Evolutionary conservation across 2,888 invertebrate genomes (phyloP), one percentile per base, ranked within the genome.

Genomic region (Lochmaea capreae): DNA sequence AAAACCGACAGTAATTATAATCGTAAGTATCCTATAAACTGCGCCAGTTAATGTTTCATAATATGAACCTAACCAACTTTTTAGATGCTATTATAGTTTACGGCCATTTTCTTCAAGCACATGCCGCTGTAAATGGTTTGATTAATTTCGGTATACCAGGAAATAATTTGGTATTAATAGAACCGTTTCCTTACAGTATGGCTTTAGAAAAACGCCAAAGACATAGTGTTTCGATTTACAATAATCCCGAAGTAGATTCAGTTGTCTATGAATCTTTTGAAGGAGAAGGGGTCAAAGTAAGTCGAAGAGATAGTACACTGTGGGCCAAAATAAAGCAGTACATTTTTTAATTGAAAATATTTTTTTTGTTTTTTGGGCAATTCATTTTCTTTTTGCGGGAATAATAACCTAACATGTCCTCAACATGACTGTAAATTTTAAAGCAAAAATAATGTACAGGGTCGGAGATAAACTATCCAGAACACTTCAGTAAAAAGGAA

Each of bases 41-140:
- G 18, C 54, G 18, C 18, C 46, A 16, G 26, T 26, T 26, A 26
- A 26, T 26, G 26, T 26, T 26, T 26, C 26, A n/a, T n/a, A n/a
- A n/a, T 26, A 26, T 2, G 1, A 3, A 26, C 1, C 26, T 26
- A 26, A 26, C 26, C 26, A 26, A 26, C 1, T 3, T 26, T 33
- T 33, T 67, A 78, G 80, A 78, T 26, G 73, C 75, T 9, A 79
- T 92, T 8, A 84, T 95, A 2, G 90, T 95, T 0, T 94, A 94
- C 81, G 95, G 95, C 0, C 87, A 89, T 18, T 89, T 89, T 46
- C 85, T 94, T 65, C 90, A 93, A 79, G 90, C 92, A 0, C 93
- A 91, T 81, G 90, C 91, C 78, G 92, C 93, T 79, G 80, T 95
- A 10, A 89, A 90, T 18, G 90, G 91, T 0, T 86, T 95, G 46